A percentile compares a stretch with the other conserved stretches of the same genome.
Conservation (phyloP, 1,140 invertebrate species). For the Papilio dardanus region DNA sequence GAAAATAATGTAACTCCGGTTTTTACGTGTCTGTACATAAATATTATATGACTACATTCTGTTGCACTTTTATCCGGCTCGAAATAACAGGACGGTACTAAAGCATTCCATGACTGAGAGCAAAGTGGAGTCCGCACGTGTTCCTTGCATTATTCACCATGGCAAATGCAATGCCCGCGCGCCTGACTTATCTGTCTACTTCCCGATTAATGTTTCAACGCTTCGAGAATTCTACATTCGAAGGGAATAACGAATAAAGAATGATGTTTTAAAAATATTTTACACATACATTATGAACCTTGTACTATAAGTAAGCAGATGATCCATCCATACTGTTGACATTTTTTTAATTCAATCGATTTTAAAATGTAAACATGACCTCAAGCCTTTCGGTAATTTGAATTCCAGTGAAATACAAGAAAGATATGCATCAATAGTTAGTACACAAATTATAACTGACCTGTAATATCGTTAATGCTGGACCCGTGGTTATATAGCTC, state of each 20-base stretch:
- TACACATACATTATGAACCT: neutral
- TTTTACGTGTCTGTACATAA: neutral
- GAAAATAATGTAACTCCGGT: too few relatives aligned
- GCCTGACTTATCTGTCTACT: conserved; percentile 69
- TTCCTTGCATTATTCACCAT: conserved; percentile 73
- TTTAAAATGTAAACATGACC: too few relatives aligned
- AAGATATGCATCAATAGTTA: neutral
- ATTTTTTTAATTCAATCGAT: too few relatives aligned
- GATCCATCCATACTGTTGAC: too few relatives aligned
- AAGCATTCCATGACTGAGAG: conserved; percentile 63
- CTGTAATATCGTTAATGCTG: conserved; percentile 88
- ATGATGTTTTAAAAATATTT: neutral
- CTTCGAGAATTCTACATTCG: conserved; percentile 50
- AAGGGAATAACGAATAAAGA: conserved; percentile 40
- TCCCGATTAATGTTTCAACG: conserved; percentile 56
- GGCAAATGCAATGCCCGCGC: conserved; percentile 59
- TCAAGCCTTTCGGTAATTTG: too few relatives aligned
- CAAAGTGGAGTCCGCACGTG: conserved; percentile 58
- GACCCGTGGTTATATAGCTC: conserved; percentile 89
- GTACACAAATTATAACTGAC: conserved; percentile 48
- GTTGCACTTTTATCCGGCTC: conserved; percentile 1
- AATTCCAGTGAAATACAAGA: too few relatives aligned
- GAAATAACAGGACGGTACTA: conserved; percentile 54
- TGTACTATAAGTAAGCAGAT: neutral
- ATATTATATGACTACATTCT: neutral